phyloP scores from a whole-genome alignment of 2,113 vertebrate species.

The Neogale vison region DNA sequence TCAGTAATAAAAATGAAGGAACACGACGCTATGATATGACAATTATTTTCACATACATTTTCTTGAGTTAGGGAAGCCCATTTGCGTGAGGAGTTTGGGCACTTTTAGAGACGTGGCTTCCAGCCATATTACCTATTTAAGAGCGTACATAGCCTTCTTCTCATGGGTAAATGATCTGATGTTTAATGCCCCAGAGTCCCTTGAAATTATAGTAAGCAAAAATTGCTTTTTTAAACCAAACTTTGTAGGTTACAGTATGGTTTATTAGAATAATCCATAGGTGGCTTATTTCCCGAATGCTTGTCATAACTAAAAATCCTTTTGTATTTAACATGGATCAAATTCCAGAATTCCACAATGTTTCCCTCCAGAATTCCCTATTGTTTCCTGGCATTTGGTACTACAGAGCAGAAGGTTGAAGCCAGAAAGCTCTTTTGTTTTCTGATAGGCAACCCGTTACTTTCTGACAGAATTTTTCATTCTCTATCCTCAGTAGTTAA shows the following conservation, averaged over 20 bases:
- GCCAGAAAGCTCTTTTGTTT: neutral
- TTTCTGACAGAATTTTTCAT: neutral
- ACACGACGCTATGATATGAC: neutral
- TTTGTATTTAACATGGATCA: neutral
- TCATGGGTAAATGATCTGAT: neutral
- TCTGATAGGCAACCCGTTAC: neutral
- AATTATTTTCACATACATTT: neutral
- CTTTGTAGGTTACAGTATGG: neutral
- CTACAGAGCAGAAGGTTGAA: neutral
- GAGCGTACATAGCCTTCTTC: neutral
- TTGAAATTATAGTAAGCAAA: conserved; percentile 29
- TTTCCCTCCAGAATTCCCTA: neutral
- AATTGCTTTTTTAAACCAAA: neutral
- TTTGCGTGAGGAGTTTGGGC: neutral
- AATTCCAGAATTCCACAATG: neutral
- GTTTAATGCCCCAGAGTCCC: neutral
- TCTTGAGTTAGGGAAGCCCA: neutral
- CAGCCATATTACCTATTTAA: neutral
- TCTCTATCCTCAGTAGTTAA: neutral
- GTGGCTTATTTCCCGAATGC: neutral
- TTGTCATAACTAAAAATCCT: conserved; percentile 1
- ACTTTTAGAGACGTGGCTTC: neutral
- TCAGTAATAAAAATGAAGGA: conserved; percentile 27
- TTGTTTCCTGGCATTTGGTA: neutral
- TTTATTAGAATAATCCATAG: neutral